phyloP scores from a whole-genome alignment of 2,888 invertebrate genomes.

The Chalcosyrphus nemorum region DNA sequence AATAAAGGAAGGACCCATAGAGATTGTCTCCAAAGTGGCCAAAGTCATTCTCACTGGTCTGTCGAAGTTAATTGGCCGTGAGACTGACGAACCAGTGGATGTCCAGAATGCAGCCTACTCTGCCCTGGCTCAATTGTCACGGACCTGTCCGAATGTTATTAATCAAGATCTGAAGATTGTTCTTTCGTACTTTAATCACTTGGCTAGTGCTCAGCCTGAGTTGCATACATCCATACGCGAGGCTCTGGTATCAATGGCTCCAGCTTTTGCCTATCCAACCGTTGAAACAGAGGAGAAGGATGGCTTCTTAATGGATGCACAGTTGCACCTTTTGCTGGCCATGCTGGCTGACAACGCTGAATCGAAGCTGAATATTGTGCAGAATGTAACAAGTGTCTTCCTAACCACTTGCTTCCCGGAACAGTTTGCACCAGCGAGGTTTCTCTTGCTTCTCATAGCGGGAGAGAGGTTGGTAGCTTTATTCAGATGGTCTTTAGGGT shows the following conservation, averaged over 20 bases:
- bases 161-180: slow-evolving; percentile 85
- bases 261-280: slow-evolving; percentile 83
- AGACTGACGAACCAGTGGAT: slow-evolving; percentile 79
- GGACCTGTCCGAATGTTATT: slow-evolving; percentile 84
- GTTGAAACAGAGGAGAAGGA: slow-evolving; percentile 67
- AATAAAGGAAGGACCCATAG: slow-evolving; percentile 85
- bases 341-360: slow-evolving; percentile 89
- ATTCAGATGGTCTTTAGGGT: background rate
- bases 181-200: slow-evolving; percentile 80
- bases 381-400: slow-evolving; percentile 92
- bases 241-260: slow-evolving; percentile 87
- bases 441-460: slow-evolving; percentile 90
- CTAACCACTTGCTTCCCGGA: slow-evolving; percentile 91
- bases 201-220: slow-evolving; percentile 81
- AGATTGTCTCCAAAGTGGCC: slow-evolving; percentile 80
- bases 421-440: slow-evolving; percentile 91
- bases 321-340: slow-evolving; percentile 84
- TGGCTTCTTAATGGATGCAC: slow-evolving; percentile 80
- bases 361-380: slow-evolving; percentile 89
- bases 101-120: slow-evolving; percentile 83
- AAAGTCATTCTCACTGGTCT: slow-evolving; percentile 80
- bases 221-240: slow-evolving; percentile 87
- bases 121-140: slow-evolving; percentile 83
- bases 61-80: slow-evolving; percentile 80
- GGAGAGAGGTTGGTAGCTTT: slow-evolving; percentile 88